Base-by-base conservation (phyloP, 1,140 invertebrate species). In the Drosophila baimaii region DNA sequence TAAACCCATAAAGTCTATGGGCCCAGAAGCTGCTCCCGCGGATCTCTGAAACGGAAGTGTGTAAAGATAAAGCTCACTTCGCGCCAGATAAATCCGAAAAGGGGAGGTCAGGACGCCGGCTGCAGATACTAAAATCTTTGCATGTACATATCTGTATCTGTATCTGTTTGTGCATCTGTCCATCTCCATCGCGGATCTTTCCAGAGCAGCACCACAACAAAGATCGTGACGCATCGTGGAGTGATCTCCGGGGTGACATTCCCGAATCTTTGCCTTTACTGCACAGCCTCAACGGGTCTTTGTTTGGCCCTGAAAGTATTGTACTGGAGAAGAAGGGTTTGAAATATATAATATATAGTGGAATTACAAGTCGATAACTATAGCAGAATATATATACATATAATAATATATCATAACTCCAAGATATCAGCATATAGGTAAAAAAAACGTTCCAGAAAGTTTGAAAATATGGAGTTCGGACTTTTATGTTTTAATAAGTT, bases 1-100 rank as follows among this genome's bases (percentile, higher is more conserved):
- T 88, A 88, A 89, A 89, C 66, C 80, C 56, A 73, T 86, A 79
- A 85, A 83, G 52, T n/a, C 21, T n/a, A 0, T 19, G 58, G 65
- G 23, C 54, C 27, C 41, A 35, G 51, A 35, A 54, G 51, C 51
- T n/a, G 13, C 44, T n/a, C 43, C 79, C 84, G 54, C 76, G 62
- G 61, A 89, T 75, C 31, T 88, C 31, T 88, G 84, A 90, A 89
- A 89, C 84, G 84, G 84, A 89, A 89, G 85, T 89, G 55, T 84
- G 77, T 89, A 89, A 90, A 89, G 84, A 89, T 88, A 89, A 65
- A 25, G 33, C 23, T 1, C 47, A 27, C 5, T 29, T 19, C 25
- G 47, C 47, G 2, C 27, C 12, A 65, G 69, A 73, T 73, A 73
- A 61, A 37, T 31, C 27, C 21, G 13, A 21, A 54, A 35, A 3